A percentile compares a stretch with the other conserved stretches of the same genome.
These are phyloP conservation scores for Ridgeia piscesae DNA, from an alignment of 1,140 invertebrate species.

Conservation along the genomic window DNA sequence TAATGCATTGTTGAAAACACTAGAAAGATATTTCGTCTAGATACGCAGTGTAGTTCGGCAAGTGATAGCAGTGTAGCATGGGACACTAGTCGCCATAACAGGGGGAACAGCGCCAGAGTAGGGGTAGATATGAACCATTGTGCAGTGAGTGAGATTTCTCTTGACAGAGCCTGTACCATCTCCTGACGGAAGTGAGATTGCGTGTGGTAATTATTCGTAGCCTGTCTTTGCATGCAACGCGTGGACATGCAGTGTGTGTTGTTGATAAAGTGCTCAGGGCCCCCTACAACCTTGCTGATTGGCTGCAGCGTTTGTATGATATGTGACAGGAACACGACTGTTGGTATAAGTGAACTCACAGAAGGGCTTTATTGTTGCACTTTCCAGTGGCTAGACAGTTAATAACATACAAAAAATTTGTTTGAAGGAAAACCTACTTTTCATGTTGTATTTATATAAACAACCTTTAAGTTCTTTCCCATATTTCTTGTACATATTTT, in stretches of 20 bases:
- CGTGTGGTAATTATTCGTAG: constrained; percentile 61
- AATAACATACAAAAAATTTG: not conserved
- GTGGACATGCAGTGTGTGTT: not conserved
- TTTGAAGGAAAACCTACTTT: not conserved
- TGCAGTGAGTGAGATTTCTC: not conserved
- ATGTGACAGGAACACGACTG: not conserved
- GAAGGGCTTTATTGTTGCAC: not conserved
- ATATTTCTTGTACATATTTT: too few relatives aligned
- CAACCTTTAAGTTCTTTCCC: too few relatives aligned
- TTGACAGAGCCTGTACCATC: constrained; percentile 60
- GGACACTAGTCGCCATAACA: not conserved
- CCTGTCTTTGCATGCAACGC: not conserved
- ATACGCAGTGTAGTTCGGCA: not conserved
- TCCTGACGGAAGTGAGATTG: constrained; percentile 64
- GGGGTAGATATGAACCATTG: not conserved
- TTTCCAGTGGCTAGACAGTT: not conserved
- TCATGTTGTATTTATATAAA: too few relatives aligned
- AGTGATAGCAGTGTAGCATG: not conserved
- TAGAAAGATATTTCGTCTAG: not conserved
- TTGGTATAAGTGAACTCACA: not conserved
- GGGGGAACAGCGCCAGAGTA: not conserved
- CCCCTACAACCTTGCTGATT: not conserved
- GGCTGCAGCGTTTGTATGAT: not conserved
- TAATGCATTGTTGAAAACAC: not conserved
- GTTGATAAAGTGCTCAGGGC: not conserved